Percentiles rank a stretch among this genome's conserved stretches.
These are phyloP conservation scores for Lagenorhynchus albirostris DNA, from an alignment of 2,113 vertebrate species.

Conservation along the genomic window DNA sequence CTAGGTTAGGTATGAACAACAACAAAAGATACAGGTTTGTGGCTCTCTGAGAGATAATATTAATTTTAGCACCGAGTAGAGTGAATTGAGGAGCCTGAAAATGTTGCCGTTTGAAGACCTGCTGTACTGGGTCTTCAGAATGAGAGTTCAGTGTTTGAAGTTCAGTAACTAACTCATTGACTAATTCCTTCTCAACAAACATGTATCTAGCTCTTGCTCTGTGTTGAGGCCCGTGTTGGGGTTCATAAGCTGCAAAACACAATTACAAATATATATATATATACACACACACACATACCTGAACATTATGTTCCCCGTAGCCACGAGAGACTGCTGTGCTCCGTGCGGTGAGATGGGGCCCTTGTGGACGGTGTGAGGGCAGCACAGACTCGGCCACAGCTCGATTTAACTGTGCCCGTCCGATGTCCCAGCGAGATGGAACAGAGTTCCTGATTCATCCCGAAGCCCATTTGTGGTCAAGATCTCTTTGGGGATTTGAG, in stretches of 20 bases:
- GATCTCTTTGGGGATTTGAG: neutral
- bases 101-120: neutral
- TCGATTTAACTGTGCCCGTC: neutral
- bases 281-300: accelerated
- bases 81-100: neutral
- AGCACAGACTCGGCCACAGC: neutral
- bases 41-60: neutral
- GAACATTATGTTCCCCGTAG: neutral
- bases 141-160: neutral
- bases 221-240: neutral
- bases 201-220: neutral
- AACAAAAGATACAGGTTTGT: neutral
- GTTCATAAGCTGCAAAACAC: neutral
- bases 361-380: neutral
- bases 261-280: neutral
- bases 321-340: neutral
- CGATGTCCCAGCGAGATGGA: neutral
- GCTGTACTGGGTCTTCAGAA: neutral
- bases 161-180: neutral
- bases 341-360: neutral
- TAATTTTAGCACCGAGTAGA: neutral
- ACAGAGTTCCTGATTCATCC: neutral
- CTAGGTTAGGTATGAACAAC: neutral
- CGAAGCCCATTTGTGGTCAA: neutral
- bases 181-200: neutral